phyloP scores from a whole-genome alignment of 2,797 vertebrate species.

The Cynodonichthys magdalenae region DNA sequence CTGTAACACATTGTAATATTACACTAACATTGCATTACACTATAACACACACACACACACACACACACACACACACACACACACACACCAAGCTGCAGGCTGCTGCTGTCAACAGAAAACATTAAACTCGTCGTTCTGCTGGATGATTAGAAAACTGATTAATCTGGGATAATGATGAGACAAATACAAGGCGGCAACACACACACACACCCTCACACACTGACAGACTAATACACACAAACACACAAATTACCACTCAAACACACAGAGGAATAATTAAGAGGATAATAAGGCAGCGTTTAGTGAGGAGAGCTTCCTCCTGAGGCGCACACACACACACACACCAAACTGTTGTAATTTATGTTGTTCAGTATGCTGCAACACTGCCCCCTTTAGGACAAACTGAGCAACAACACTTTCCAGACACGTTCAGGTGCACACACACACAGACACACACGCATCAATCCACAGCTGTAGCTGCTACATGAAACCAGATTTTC shows the following conservation, averaged over 20 bases:
- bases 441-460: too few species aligned
- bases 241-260: neutral
- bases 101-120: constrained; percentile 69
- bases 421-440: too few species aligned
- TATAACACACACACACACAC: neutral
- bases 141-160: constrained; percentile 82
- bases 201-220: constrained; percentile 29
- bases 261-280: constrained; percentile 74
- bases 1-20: too few species aligned
- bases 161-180: constrained; percentile 77
- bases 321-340: constrained; percentile 25
- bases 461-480: too few species aligned
- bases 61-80: constrained; percentile 20
- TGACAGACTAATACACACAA: constrained; percentile 29
- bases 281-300: constrained; percentile 78
- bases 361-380: neutral
- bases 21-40: too few species aligned
- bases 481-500: too few species aligned
- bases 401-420: neutral
- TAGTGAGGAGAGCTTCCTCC: constrained; percentile 71
- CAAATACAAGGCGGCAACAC: constrained; percentile 71
- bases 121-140: constrained; percentile 81
- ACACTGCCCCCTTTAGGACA: constrained; percentile 30
- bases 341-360: neutral
- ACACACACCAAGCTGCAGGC: constrained; percentile 70